These are phyloP conservation scores for Perca fluviatilis DNA, from an alignment of 2,113 vertebrate species.

Conservation along the genomic window DNA sequence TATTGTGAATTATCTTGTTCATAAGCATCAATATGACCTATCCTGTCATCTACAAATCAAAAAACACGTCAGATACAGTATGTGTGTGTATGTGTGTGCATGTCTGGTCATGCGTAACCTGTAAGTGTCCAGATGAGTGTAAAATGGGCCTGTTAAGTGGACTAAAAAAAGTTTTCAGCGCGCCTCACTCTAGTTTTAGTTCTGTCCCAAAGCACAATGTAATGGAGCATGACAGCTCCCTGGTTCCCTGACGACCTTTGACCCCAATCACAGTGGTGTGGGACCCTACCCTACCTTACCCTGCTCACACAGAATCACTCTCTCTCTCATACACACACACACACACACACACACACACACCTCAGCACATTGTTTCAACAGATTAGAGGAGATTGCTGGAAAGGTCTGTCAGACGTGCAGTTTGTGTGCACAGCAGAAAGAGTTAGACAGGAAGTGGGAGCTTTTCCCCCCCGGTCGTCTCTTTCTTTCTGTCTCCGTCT, in stretches of 20 bases:
- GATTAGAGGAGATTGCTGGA: conserved; percentile 77
- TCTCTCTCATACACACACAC: conserved; percentile 41
- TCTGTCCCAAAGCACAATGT: conserved; percentile 71
- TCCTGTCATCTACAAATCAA: conserved; percentile 6
- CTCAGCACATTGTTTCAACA: conserved; percentile 79
- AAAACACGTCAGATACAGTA: conserved; percentile 27
- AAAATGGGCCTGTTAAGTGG: conserved; percentile 60
- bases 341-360: conserved; percentile 65
- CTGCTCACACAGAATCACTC: conserved; percentile 23
- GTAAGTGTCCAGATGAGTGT: conserved; percentile 63
- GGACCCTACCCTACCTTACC: conserved; percentile 65
- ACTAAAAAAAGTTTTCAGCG: conserved; percentile 50
- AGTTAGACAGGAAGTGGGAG: conserved; percentile 10
- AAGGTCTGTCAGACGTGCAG: conserved; percentile 74
- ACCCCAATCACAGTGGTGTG: conserved; percentile 81
- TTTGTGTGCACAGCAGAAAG: conserved; percentile 67
- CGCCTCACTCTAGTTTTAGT: conserved; percentile 65
- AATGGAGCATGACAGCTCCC: conserved; percentile 84
- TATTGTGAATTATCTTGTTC: background rate
- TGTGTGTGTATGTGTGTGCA: background rate
- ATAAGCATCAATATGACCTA: background rate
- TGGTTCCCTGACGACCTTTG: conserved; percentile 77
- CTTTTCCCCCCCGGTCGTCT: background rate
- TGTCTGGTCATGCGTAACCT: conserved; percentile 55
- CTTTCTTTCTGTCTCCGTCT: background rate